Evolutionary conservation across 2,797 vertebrate genomes (phyloP).

Genomic region (Pipistrellus pygmaeus): DNA sequence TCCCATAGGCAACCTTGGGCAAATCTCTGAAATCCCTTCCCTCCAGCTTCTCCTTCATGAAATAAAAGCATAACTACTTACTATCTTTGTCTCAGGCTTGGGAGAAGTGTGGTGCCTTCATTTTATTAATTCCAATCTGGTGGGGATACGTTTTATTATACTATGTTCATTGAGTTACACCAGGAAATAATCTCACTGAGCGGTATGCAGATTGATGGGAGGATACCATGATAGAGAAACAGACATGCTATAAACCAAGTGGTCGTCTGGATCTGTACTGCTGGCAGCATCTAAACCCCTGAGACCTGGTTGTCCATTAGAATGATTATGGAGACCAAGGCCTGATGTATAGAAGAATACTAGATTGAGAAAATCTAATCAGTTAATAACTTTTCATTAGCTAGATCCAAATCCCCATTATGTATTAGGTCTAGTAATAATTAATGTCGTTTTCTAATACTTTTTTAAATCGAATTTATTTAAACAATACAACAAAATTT

Average conservation of each 20-base stretch:
- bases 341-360: neutral
- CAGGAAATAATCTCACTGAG: neutral
- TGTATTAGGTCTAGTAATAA: no score
- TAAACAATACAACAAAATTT: no score
- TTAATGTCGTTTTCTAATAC: no score
- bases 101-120: neutral
- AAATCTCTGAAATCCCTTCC: neutral
- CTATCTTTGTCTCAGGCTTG: neutral
- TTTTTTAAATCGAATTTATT: no score
- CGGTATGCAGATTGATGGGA: neutral
- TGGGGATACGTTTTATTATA: neutral
- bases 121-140: neutral
- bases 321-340: neutral
- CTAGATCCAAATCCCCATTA: neutral
- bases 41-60: neutral
- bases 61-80: constrained; percentile 36
- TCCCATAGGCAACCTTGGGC: neutral
- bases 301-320: neutral
- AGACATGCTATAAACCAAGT: neutral
- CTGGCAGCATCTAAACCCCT: neutral
- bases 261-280: neutral
- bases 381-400: neutral
- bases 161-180: neutral
- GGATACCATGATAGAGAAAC: neutral
- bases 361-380: neutral